Base-by-base conservation (phyloP, 2,888 invertebrate genomes). In the Agriopis aurantiaria region DNA sequence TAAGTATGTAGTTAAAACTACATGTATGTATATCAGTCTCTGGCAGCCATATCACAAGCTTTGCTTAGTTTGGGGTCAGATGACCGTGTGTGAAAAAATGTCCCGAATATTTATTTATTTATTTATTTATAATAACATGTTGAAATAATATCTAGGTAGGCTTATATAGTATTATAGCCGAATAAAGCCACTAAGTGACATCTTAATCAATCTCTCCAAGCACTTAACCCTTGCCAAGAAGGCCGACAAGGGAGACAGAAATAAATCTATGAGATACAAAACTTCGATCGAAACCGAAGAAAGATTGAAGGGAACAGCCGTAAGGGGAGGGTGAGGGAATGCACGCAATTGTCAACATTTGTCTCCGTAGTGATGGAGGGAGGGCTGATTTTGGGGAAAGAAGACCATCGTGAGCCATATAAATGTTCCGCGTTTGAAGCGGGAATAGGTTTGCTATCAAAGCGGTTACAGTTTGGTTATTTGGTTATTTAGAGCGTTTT, bases 251-350 rank as follows among this genome's bases (percentile, higher is more conserved):
- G 43, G 48, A 72, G 71, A 76, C 74, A 67, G 72, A 73, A 67
- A 53, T 70, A 68, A 70, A 76, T 73, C 72, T 67, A 72, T 73
- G 72, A 73, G 69, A 74, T 68, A 62, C 55, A 62, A 62, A 62
- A 62, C 53, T 76, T 74, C 70, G 69, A 67, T 61, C 65, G 48
- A 69, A 73, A 70, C 72, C 70, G 53, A 70, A 76, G 58, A 62
- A 73, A 76, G 75, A 77, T 75, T 75, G 75, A 77, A 75, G 70
- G 72, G 61, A 70, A 74, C 75, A 75, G 63, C 71, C 69, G 70
- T 71, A 59, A 14, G 46, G 40, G 70, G 74, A 56, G 68, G 57
- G 62, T 43, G 67, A 46, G 43, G 68, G 60, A 55, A 58, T 61
- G 68, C 64, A 71, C 57, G 65, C 65, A 68, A 77, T 76, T 73